Conservation (phyloP, 1,140 invertebrate genomes). For the Drosophila tani region DNA sequence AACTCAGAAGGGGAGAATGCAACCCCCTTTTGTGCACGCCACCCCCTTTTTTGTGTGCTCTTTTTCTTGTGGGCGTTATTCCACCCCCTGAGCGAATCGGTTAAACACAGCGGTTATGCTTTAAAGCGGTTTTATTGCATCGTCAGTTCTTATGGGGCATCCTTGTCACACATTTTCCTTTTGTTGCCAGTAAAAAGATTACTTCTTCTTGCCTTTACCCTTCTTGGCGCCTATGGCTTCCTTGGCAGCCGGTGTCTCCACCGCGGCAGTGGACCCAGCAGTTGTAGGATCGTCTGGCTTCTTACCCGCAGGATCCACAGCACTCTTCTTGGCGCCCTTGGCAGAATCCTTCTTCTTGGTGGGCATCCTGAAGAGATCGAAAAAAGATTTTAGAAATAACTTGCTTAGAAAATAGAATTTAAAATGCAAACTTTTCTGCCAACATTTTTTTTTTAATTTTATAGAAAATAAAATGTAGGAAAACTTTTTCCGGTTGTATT, state of each 20-base stretch:
- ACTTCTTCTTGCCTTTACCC: slow-evolving; percentile 43
- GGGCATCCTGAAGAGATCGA: slow-evolving; percentile 18
- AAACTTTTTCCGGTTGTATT: too few relatives aligned
- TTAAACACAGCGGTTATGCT: background rate
- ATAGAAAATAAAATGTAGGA: background rate
- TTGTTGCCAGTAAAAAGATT: background rate
- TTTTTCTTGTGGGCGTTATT: background rate
- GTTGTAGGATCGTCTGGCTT: slow-evolving; percentile 5
- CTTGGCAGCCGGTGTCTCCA: slow-evolving; percentile 12
- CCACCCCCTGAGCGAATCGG: slow-evolving; percentile 25
- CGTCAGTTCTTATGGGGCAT: background rate
- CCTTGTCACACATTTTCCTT: background rate
- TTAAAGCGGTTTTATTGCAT: slow-evolving; percentile 15
- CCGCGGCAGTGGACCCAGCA: background rate
- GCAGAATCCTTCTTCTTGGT: slow-evolving; percentile 29
- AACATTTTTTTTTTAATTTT: too few relatives aligned
- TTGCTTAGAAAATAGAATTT: background rate
- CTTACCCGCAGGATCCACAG: background rate
- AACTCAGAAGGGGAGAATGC: slow-evolving; percentile 4
- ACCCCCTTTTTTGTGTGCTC: slow-evolving; percentile 12
- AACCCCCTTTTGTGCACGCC: slow-evolving; percentile 9
- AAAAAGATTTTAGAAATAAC: background rate
- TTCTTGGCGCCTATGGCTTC: slow-evolving; percentile 30
- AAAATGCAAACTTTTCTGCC: too few relatives aligned
- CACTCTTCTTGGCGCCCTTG: slow-evolving; percentile 29